phyloP scores from a whole-genome alignment of 2,888 invertebrate species.

The Camptogramma bilineatum region DNA sequence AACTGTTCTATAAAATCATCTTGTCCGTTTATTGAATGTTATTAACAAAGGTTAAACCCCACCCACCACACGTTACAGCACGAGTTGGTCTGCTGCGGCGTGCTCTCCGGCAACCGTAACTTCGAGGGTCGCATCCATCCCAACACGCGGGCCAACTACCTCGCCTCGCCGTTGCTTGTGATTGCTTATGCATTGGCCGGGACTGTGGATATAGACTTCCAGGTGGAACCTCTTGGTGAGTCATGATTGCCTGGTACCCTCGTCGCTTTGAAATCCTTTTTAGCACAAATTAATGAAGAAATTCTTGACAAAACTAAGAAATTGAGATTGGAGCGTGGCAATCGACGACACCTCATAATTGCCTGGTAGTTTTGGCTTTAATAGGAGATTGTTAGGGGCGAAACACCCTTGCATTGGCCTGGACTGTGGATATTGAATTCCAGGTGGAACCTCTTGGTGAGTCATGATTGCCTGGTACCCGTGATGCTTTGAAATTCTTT shows the following conservation, averaged over 20 bases:
- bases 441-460: slow-evolving; percentile 91
- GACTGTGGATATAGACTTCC: slow-evolving; percentile 97
- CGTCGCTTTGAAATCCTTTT: no score
- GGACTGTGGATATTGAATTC: neutral
- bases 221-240: slow-evolving; percentile 89
- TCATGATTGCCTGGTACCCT: no score
- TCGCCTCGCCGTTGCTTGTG: slow-evolving; percentile 98
- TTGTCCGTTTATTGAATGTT: no score
- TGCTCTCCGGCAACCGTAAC: slow-evolving; percentile 98
- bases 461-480: slow-evolving; percentile 37
- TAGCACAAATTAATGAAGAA: no score
- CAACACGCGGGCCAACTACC: slow-evolving; percentile 97
- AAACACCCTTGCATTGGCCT: no score
- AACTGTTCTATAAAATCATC: no score
- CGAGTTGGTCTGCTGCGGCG: slow-evolving; percentile 97
- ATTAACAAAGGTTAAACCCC: no score
- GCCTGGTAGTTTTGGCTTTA: neutral
- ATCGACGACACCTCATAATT: no score
- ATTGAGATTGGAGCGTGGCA: no score
- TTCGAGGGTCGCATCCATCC: slow-evolving; percentile 99
- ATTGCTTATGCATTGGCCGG: slow-evolving; percentile 99
- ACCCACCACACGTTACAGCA: slow-evolving; percentile 83
- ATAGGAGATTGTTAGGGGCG: no score
- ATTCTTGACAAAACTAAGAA: no score
- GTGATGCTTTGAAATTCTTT: neutral